These are phyloP conservation scores for Camptogramma bilineatum DNA, from an alignment of 2,888 invertebrate species.

Conservation along the genomic window DNA sequence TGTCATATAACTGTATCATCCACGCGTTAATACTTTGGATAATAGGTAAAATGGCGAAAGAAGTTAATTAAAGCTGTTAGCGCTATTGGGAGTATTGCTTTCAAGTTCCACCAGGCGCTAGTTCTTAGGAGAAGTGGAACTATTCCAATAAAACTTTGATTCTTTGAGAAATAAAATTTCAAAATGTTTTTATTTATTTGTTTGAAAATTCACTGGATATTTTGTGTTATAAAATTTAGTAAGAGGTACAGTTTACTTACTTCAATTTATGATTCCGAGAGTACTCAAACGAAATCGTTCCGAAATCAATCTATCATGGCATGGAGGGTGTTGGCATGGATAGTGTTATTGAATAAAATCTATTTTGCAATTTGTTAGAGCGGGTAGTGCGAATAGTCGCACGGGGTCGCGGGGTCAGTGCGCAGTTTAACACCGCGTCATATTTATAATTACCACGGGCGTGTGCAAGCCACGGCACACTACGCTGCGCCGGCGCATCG, in stretches of 20 bases:
- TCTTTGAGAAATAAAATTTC: too few relatives aligned
- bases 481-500: conserved; percentile 65
- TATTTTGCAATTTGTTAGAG: conserved; percentile 10
- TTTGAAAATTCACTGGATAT: too few relatives aligned
- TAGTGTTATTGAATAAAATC: conserved; percentile 27
- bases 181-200: too few relatives aligned
- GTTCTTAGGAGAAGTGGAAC: neutral
- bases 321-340: neutral
- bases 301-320: neutral
- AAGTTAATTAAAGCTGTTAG: conserved; percentile 1
- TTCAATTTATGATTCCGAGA: neutral
- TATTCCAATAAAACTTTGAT: neutral
- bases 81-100: conserved; percentile 4
- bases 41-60: conserved; percentile 17
- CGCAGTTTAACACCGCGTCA: conserved; percentile 84
- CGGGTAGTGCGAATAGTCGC: conserved; percentile 56
- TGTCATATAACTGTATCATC: conserved; percentile 70
- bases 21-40: conserved; percentile 40
- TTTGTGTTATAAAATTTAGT: neutral
- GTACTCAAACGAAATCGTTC: neutral
- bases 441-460: conserved; percentile 82
- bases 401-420: conserved; percentile 74
- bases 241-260: neutral
- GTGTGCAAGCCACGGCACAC: conserved; percentile 59
- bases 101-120: conserved; percentile 6